Conservation (phyloP, 2,113 vertebrate species). For the Mohoua ochrocephala region DNA sequence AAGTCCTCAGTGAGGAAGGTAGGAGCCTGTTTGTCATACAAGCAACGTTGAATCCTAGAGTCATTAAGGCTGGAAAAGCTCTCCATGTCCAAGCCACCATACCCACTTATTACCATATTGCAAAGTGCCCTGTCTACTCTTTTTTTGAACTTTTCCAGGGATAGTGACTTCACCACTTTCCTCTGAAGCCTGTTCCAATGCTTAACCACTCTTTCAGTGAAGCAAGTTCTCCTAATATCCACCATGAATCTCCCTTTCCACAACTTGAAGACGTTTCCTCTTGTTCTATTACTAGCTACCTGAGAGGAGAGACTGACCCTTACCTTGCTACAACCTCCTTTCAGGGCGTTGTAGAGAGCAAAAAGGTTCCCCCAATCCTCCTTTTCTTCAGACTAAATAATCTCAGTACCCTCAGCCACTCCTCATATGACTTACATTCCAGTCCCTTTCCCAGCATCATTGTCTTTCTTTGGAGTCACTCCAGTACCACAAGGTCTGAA, state of each 20-base stretch:
- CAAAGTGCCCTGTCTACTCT: fast-evolving
- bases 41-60: fast-evolving
- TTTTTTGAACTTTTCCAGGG: neutral
- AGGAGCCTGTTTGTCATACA: neutral
- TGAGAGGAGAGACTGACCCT: neutral
- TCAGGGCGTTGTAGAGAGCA: neutral
- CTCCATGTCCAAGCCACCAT: fast-evolving
- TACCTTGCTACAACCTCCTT: fast-evolving
- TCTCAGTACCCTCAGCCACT: fast-evolving
- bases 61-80: neutral
- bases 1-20: too few species aligned
- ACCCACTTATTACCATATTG: neutral
- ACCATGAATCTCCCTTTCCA: neutral
- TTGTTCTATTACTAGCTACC: neutral
- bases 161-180: neutral
- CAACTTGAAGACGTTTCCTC: neutral
- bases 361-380: neutral
- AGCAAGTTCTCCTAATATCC: neutral
- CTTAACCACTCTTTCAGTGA: neutral
- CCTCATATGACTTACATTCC: neutral
- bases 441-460: neutral
- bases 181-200: neutral
- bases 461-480: neutral
- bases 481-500: neutral
- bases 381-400: neutral